Percentiles rank a stretch among this genome's conserved stretches.
Conservation (phyloP, 2,797 vertebrate genomes). For the Stomatorhinus walkeri region DNA sequence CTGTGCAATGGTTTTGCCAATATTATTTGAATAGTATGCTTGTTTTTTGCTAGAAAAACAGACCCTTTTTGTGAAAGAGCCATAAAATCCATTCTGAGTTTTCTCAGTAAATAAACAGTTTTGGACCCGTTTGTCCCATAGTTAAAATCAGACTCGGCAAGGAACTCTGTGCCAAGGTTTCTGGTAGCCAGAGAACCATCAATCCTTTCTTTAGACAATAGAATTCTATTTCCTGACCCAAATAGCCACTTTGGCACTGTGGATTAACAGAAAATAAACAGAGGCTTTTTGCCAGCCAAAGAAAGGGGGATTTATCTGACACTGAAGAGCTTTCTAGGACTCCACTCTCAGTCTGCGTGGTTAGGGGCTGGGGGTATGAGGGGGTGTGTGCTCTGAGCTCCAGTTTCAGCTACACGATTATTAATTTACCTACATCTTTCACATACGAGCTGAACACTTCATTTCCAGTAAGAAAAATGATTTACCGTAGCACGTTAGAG, state of each 20-base stretch:
- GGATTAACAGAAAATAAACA: slow-evolving; percentile 24
- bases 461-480: not conserved
- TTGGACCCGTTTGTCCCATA: not conserved
- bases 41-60: slow-evolving; percentile 6
- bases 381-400: not conserved
- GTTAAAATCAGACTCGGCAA: slow-evolving; percentile 10
- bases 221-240: slow-evolving; percentile 27
- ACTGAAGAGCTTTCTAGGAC: slow-evolving; percentile 9
- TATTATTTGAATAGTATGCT: not conserved
- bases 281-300: slow-evolving; percentile 20
- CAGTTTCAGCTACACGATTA: slow-evolving; percentile 11
- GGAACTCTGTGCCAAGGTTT: not conserved
- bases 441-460: not conserved
- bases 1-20: slow-evolving; percentile 1
- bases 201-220: slow-evolving; percentile 21
- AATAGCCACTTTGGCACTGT: slow-evolving; percentile 21
- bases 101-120: slow-evolving; percentile 13
- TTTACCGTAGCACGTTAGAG: not conserved
- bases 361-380: not conserved
- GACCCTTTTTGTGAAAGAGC: not conserved
- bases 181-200: slow-evolving; percentile 16
- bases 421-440: not conserved
- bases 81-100: not conserved
- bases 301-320: slow-evolving; percentile 18
- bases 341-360: slow-evolving; percentile 7